phyloP scores from a whole-genome alignment of 2,113 vertebrate species.

The Tychaedon coryphoeus region DNA sequence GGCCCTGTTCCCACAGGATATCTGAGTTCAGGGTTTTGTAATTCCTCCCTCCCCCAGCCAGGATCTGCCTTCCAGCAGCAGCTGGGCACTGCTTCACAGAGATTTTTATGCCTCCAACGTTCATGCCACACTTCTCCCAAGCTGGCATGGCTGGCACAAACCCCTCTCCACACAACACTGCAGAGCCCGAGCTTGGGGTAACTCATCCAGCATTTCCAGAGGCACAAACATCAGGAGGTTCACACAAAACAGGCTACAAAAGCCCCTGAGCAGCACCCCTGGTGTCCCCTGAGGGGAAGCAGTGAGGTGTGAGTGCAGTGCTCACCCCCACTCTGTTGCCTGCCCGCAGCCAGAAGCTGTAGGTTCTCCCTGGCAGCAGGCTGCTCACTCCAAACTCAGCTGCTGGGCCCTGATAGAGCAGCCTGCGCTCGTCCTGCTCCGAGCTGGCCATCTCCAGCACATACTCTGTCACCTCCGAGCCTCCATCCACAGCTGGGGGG shows the following conservation, averaged over 20 bases:
- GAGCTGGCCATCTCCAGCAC: slow-evolving; percentile 65
- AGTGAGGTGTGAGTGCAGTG: not conserved
- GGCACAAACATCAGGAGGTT: not conserved
- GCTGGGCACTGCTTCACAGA: not conserved
- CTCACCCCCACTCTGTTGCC: slow-evolving; percentile 71
- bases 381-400: slow-evolving; percentile 51
- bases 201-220: not conserved
- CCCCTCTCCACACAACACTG: not conserved
- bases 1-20: not conserved
- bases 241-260: not conserved
- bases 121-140: not conserved
- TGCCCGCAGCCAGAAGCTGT: slow-evolving; percentile 75
- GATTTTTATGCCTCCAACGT: not conserved
- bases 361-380: slow-evolving; percentile 69
- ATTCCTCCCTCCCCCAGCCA: not conserved
- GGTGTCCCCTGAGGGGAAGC: too few relatives aligned
- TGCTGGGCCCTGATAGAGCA: slow-evolving; percentile 64
- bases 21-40: not conserved
- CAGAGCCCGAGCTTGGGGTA: not conserved
- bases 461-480: slow-evolving; percentile 60
- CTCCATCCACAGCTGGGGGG: slow-evolving; percentile 62
- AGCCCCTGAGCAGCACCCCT: rapidly evolving
- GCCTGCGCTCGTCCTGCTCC: slow-evolving; percentile 35
- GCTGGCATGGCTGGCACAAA: not conserved
- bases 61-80: not conserved